Conservation (phyloP, 2,113 vertebrate genomes). For the Tauraco erythrolophus region DNA sequence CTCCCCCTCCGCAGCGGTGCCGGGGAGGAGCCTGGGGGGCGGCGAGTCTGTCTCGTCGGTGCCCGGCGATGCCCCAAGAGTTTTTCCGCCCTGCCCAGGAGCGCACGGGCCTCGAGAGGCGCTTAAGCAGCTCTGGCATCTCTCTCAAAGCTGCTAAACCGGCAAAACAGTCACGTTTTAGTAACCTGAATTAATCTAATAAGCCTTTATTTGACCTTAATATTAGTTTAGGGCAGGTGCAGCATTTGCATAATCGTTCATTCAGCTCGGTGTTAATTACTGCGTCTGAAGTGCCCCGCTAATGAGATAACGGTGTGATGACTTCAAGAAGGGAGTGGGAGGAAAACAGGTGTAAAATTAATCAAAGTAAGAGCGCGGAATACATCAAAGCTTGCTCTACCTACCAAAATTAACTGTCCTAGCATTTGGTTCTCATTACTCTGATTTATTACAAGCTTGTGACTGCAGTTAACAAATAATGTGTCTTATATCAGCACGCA, state of each 20-base stretch:
- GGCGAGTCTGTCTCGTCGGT: fast-evolving
- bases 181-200: fast-evolving
- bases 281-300: neutral
- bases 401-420: fast-evolving
- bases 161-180: fast-evolving
- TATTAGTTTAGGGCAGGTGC: neutral
- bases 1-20: fast-evolving
- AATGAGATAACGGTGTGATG: neutral
- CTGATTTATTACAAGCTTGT: neutral
- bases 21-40: fast-evolving
- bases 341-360: neutral
- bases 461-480: neutral
- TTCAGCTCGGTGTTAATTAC: neutral
- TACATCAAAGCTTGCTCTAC: fast-evolving
- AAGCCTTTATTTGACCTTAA: neutral
- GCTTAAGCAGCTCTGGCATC: fast-evolving
- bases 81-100: too few relatives aligned
- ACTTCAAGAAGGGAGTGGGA: neutral
- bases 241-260: neutral
- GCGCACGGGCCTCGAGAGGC: fast-evolving
- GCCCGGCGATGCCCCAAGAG: fast-evolving
- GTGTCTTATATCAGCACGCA: too few relatives aligned
- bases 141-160: fast-evolving
- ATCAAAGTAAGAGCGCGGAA: neutral
- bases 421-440: neutral